Percentiles rank a stretch among this genome's conserved stretches.
Conservation (phyloP, 2,797 vertebrate genomes). For the Propithecus perrieri region DNA sequence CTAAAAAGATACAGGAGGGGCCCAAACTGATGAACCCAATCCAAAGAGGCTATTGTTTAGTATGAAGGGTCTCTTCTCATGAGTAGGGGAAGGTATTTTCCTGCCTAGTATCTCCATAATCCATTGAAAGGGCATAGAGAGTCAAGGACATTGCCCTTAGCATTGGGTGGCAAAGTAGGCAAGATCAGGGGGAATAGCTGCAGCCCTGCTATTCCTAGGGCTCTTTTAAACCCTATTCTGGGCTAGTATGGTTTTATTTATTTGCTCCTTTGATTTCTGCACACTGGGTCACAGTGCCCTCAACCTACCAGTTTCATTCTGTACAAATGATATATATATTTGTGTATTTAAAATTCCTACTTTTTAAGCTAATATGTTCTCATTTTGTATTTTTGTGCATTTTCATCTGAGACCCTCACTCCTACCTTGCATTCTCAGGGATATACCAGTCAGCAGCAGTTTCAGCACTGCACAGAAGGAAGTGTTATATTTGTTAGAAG, state of each 20-base stretch:
- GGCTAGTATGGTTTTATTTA: conserved; percentile 81
- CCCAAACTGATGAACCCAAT: not conserved
- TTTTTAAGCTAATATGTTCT: conserved; percentile 84
- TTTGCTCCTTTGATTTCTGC: conserved; percentile 67
- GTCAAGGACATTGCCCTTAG: not conserved
- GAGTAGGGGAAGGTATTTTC: not conserved
- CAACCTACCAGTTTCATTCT: conserved; percentile 15
- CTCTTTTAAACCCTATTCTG: conserved; percentile 66
- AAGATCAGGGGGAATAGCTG: not conserved
- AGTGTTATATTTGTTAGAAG: conserved; percentile 33
- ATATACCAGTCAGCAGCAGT: conserved; percentile 78
- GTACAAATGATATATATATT: conserved; percentile 87
- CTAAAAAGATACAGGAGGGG: not conserved
- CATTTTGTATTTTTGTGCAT: conserved; percentile 85
- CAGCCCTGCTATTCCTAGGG: conserved; percentile 71
- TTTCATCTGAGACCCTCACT: conserved; percentile 80
- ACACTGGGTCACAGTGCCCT: not conserved
- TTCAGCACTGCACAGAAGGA: conserved; percentile 65
- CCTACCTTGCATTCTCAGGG: conserved; percentile 88
- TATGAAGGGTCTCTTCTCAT: not conserved
- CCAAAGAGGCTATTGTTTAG: not conserved
- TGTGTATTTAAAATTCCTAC: conserved; percentile 58
- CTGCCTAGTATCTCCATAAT: not conserved
- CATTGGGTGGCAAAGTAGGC: not conserved
- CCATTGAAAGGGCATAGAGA: not conserved